Evolutionary conservation across 1,140 invertebrate species (phyloP).

Genomic region (Sycophila sp.): DNA sequence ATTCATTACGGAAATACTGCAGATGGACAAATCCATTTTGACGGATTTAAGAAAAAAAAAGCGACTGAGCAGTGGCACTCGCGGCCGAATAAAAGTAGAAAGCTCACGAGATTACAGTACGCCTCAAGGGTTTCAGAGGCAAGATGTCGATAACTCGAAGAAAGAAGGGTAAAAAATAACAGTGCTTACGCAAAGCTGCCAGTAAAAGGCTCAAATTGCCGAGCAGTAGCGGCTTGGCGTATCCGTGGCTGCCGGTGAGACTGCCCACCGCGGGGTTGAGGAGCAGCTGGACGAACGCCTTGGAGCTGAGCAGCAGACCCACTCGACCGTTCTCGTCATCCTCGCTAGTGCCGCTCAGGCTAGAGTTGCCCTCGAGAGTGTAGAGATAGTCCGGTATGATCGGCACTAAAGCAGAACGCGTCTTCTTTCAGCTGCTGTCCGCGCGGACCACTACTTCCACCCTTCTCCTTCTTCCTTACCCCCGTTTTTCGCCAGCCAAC

Average conservation of each 20-base stretch:
- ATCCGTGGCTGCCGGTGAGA: slow-evolving; percentile 76
- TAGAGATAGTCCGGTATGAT: slow-evolving; percentile 86
- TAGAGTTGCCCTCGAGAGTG: slow-evolving; percentile 67
- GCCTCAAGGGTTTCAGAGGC: too few relatives aligned
- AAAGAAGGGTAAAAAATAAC: background rate
- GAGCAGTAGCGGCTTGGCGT: slow-evolving; percentile 82
- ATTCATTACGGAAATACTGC: too few relatives aligned
- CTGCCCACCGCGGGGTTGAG: slow-evolving; percentile 85
- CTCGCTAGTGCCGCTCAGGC: slow-evolving; percentile 47
- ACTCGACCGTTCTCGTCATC: slow-evolving; percentile 79
- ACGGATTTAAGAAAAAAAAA: too few relatives aligned
- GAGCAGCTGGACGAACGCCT: slow-evolving; percentile 86
- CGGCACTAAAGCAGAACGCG: slow-evolving; percentile 73
- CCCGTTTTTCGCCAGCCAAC: background rate
- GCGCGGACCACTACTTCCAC: background rate
- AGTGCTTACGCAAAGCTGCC: slow-evolving; percentile 80
- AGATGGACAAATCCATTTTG: too few relatives aligned
- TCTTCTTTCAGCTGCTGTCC: background rate
- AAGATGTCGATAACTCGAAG: too few relatives aligned
- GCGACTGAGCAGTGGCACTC: too few relatives aligned
- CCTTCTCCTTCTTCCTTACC: background rate
- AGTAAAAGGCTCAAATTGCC: slow-evolving; percentile 84
- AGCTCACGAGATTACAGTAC: too few relatives aligned
- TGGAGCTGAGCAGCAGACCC: slow-evolving; percentile 85
- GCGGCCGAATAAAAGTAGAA: too few relatives aligned